These are phyloP conservation scores for Octopus sinensis DNA, from an alignment of 1,140 invertebrate species.

Conservation along the genomic window DNA sequence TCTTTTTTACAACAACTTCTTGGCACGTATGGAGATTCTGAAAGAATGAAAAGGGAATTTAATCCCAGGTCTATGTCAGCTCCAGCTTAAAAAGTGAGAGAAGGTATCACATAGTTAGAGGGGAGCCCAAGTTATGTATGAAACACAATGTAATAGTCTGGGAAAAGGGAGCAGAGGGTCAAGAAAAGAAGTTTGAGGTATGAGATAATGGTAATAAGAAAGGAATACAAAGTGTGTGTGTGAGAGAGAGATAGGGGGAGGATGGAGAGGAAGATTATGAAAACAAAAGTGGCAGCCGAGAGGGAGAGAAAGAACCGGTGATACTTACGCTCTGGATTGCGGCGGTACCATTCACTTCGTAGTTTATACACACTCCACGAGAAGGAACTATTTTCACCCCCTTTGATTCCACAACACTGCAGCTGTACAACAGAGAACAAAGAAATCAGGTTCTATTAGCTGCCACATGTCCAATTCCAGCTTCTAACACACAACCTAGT, in stretches of 20 bases:
- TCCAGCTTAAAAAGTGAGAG: background rate
- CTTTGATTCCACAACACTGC: conserved; percentile 46
- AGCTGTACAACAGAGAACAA: conserved; percentile 31
- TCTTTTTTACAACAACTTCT: conserved; percentile 9
- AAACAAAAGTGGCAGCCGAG: background rate
- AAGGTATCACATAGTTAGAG: background rate
- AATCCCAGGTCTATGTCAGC: background rate
- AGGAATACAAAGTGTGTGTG: background rate
- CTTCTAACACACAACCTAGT: background rate
- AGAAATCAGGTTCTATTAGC: background rate
- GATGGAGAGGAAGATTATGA: background rate
- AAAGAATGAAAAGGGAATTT: background rate
- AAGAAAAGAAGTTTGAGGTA: background rate
- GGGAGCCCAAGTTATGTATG: background rate
- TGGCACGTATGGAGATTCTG: conserved; percentile 12
- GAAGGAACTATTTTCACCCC: conserved; percentile 31
- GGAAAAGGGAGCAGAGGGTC: background rate
- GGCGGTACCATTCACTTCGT: conserved; percentile 32
- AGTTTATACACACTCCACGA: conserved; percentile 42
- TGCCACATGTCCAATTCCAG: conserved; percentile 1
- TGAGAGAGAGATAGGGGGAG: background rate
- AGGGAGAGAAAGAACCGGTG: background rate
- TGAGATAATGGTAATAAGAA: background rate
- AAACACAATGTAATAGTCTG: background rate
- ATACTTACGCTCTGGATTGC: conserved; percentile 24